A percentile compares a stretch with the other conserved stretches of the same genome.
Conservation (phyloP, 2,888 invertebrate species). For the Vandiemenella viatica region DNA sequence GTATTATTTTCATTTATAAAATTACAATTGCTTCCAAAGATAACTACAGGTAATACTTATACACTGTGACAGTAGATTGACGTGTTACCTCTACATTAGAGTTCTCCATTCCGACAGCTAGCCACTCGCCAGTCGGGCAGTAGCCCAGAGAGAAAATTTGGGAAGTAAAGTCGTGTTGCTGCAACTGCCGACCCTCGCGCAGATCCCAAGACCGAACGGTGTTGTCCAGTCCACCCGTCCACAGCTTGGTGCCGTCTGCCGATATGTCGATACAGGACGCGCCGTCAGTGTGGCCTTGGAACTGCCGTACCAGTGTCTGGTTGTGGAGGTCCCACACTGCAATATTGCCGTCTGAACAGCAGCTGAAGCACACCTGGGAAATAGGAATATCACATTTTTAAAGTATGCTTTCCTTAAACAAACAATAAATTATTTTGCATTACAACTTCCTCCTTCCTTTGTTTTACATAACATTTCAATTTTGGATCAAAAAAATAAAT, state of each 20-base stretch:
- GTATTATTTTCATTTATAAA: too few relatives aligned
- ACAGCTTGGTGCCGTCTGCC: conserved; percentile 79
- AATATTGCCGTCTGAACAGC: conserved; percentile 93
- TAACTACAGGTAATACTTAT: too few relatives aligned
- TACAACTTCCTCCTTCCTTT: too few relatives aligned
- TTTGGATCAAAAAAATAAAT: too few relatives aligned
- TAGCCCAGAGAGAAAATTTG: conserved; percentile 91
- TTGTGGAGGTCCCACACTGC: conserved; percentile 94
- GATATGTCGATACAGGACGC: conserved; percentile 93
- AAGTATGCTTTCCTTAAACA: too few relatives aligned
- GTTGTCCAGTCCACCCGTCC: conserved; percentile 92
- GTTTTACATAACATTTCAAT: too few relatives aligned
- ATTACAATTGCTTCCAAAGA: too few relatives aligned
- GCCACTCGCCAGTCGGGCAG: conserved; percentile 89
- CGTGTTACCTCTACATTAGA: conserved; percentile 89
- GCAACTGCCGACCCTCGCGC: conserved; percentile 77
- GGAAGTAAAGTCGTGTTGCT: conserved; percentile 85
- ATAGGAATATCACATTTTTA: too few relatives aligned
- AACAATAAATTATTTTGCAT: too few relatives aligned
- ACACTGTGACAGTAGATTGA: too few relatives aligned
- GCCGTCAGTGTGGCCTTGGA: conserved; percentile 84
- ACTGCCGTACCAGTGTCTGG: conserved; percentile 74
- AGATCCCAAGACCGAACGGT: conserved; percentile 90
- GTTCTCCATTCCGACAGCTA: conserved; percentile 95
- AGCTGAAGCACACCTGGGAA: conserved; percentile 76